These are phyloP conservation scores for Strigamia crassipes DNA, from an alignment of 2,888 invertebrate genomes.

Conservation along the genomic window DNA sequence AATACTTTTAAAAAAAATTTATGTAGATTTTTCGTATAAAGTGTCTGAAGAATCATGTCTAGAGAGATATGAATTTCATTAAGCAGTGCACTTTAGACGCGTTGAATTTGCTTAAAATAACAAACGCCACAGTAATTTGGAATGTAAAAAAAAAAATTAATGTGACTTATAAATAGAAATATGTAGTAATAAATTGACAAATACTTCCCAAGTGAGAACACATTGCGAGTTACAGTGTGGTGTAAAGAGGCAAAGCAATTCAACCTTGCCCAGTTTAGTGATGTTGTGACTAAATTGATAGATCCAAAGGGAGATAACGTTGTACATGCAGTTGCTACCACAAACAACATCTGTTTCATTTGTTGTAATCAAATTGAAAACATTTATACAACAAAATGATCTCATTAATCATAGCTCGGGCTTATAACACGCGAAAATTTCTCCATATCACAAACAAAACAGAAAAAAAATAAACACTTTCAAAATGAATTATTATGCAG, in stretches of 20 bases:
- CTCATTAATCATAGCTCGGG: conserved; percentile 5
- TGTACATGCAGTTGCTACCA: not conserved
- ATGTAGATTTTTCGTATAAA: not conserved
- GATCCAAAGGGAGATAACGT: conserved; percentile 26
- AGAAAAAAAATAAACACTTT: not conserved
- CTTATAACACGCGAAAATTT: conserved; percentile 7
- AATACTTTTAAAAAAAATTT: too few species aligned
- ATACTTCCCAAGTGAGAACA: not conserved
- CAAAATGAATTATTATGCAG: not conserved
- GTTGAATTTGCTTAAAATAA: not conserved
- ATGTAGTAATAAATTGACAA: conserved; percentile 2
- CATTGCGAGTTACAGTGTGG: not conserved
- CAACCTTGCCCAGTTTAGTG: not conserved
- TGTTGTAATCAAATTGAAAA: conserved; percentile 33
- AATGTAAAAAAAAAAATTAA: not conserved
- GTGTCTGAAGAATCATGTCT: not conserved
- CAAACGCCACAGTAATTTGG: not conserved
- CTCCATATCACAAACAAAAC: not conserved
- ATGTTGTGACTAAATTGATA: conserved; percentile 29
- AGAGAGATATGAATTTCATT: conserved; percentile 23
- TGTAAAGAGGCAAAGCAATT: conserved; percentile 6
- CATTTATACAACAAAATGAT: conserved; percentile 20
- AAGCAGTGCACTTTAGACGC: not conserved
- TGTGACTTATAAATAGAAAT: not conserved
- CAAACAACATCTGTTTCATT: conserved; percentile 24